Evolutionary conservation across 2,888 invertebrate genomes (phyloP).

Genomic region (Hydropsyche betteni): DNA sequence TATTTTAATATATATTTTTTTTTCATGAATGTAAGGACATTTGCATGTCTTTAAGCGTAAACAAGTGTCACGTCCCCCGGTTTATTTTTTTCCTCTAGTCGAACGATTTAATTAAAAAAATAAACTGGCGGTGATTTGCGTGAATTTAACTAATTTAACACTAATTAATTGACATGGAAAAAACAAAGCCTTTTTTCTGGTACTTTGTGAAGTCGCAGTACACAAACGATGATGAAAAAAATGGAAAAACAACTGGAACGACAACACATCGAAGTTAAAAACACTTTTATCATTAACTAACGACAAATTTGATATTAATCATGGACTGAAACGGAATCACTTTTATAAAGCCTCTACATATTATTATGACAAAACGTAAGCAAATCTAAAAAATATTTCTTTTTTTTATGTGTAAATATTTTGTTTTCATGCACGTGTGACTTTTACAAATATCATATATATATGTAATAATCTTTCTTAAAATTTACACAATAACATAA

Average conservation of each 20-base stretch:
- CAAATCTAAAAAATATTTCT: conserved; percentile 27
- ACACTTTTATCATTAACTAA: not conserved
- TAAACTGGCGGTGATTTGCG: conserved; percentile 26
- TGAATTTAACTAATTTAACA: conserved; percentile 22
- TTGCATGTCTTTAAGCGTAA: conserved; percentile 14
- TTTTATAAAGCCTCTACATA: conserved; percentile 3
- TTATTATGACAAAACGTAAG: conserved; percentile 10
- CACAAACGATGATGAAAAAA: too few species aligned
- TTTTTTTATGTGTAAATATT: not conserved
- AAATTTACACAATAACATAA: conserved; percentile 18
- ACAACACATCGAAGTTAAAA: too few species aligned
- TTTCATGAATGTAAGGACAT: not conserved
- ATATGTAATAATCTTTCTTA: conserved; percentile 9
- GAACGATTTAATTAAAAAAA: conserved; percentile 9
- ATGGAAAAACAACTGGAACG: too few species aligned
- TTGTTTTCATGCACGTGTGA: not conserved
- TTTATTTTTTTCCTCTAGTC: not conserved
- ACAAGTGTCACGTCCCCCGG: conserved; percentile 2
- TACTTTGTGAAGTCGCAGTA: too few species aligned
- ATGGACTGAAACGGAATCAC: not conserved
- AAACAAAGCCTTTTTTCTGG: conserved; percentile 2
- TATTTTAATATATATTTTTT: not conserved
- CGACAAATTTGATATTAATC: not conserved
- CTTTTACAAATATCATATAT: conserved; percentile 23
- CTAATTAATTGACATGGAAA: conserved; percentile 28